Conservation (phyloP, 2,113 vertebrate genomes). For the Passer montanus region DNA sequence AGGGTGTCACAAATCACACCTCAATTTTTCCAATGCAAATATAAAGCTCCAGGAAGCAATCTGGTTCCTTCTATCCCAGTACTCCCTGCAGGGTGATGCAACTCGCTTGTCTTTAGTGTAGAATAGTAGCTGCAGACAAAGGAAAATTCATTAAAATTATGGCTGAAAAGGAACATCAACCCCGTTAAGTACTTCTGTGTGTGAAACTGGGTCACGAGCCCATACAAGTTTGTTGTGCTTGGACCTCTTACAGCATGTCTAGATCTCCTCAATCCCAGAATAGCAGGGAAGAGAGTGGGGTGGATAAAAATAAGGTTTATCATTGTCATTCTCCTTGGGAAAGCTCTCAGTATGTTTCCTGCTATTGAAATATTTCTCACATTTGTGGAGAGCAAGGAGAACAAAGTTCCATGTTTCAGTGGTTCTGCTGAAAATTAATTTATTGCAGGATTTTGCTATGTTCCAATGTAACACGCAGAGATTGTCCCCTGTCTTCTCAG, state of each 20-base stretch:
- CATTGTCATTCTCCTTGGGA: not conserved
- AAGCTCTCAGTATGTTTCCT: not conserved
- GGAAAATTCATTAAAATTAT: not conserved
- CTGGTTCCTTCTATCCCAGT: not conserved
- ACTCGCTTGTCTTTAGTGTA: not conserved
- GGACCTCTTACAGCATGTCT: not conserved
- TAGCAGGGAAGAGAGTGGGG: not conserved
- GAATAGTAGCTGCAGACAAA: not conserved
- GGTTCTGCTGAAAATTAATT: not conserved
- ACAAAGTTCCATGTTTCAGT: not conserved
- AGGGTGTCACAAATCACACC: slow-evolving; percentile 12
- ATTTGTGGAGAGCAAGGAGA: not conserved
- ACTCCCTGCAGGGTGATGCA: not conserved
- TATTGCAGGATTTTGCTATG: not conserved
- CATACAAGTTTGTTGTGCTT: not conserved
- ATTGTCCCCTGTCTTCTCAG: not conserved
- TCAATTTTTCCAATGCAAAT: slow-evolving; percentile 13
- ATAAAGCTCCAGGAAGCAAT: not conserved
- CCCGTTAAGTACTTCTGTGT: not conserved
- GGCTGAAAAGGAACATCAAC: not conserved
- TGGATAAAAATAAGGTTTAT: not conserved
- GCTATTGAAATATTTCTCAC: not conserved
- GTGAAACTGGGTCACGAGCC: not conserved
- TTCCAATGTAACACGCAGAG: not conserved
- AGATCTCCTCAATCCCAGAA: not conserved